Conservation (phyloP, 2,888 invertebrate genomes). For the Machimus rusticus region DNA sequence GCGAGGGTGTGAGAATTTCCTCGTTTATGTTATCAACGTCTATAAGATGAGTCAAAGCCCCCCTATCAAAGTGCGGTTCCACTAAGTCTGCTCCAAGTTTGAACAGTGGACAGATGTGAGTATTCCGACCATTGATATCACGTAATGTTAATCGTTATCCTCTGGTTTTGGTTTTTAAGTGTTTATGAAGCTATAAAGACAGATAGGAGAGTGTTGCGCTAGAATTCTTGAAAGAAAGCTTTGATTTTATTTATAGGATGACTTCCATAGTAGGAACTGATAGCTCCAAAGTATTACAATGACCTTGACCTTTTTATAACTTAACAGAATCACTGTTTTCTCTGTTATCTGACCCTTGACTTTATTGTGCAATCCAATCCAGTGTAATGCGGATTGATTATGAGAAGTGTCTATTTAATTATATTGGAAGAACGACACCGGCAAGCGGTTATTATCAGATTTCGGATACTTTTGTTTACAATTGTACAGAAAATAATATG, state of each 20-base stretch:
- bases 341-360: background rate
- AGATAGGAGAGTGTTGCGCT: background rate
- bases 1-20: background rate
- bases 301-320: background rate
- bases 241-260: no score
- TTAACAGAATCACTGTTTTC: background rate
- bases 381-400: background rate
- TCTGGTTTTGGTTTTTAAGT: background rate
- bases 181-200: background rate
- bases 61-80: background rate
- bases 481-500: no score
- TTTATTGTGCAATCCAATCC: background rate
- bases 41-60: background rate
- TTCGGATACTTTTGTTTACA: no score
- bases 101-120: background rate
- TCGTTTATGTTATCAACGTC: background rate
- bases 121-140: background rate
- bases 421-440: no score
- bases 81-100: background rate
- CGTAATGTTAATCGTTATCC: background rate
- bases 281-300: background rate
- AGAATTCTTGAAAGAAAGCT: background rate
- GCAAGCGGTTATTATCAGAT: no score
- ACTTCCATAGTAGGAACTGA: background rate
- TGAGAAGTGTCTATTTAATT: no score